These are phyloP conservation scores for Telmatochromis brichardi DNA, from an alignment of 2,113 vertebrate genomes.

Conservation along the genomic window DNA sequence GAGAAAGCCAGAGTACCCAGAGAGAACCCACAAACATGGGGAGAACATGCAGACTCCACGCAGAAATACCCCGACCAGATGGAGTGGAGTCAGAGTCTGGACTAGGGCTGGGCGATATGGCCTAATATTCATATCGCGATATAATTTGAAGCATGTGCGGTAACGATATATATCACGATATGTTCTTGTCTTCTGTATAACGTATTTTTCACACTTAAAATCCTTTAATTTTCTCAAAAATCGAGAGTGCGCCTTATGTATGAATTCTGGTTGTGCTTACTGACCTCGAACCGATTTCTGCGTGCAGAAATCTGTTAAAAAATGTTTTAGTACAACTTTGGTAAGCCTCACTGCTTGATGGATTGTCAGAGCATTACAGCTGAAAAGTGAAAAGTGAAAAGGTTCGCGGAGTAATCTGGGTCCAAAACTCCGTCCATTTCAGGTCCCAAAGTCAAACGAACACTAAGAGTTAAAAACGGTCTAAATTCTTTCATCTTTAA, in stretches of 20 bases:
- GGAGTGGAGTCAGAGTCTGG: background rate
- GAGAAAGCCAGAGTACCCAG: background rate
- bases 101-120: background rate
- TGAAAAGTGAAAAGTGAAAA: accelerated
- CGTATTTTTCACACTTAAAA: background rate
- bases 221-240: background rate
- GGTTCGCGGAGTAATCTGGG: accelerated
- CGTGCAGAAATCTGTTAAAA: background rate
- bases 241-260: accelerated
- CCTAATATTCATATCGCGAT: background rate
- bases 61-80: background rate
- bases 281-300: accelerated
- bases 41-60: background rate
- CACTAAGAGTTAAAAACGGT: no score
- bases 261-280: background rate
- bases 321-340: no score
- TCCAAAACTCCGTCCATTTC: no score
- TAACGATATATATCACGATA: background rate
- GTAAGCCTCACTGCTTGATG: accelerated
- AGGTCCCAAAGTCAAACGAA: no score
- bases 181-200: background rate
- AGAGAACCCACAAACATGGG: background rate
- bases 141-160: background rate
- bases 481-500: no score
- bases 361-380: no score